phyloP scores from a whole-genome alignment of 23 tunicate genomes.

The Trididemnum miniatum region DNA sequence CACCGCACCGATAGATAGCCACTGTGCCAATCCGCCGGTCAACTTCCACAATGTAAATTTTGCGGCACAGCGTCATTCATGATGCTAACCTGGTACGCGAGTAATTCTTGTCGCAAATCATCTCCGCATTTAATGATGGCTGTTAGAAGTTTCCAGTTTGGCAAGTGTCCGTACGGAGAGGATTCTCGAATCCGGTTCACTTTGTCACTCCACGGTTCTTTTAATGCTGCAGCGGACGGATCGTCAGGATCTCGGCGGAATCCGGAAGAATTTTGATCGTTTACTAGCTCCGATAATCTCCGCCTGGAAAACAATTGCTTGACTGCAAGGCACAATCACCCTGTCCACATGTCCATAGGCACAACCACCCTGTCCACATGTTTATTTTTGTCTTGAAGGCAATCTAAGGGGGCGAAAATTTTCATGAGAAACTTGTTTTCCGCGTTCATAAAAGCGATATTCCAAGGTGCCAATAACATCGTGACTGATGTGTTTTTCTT shows the following conservation, averaged over 20 bases:
- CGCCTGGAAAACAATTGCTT: constrained; percentile 39
- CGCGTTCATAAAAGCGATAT: no score
- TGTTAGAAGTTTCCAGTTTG: constrained; percentile 89
- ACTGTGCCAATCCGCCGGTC: no score
- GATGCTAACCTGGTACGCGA: constrained; percentile 99
- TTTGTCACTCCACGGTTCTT: constrained; percentile 93
- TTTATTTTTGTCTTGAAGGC: no score
- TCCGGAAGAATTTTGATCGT: constrained; percentile 39
- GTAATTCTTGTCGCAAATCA: constrained; percentile 89
- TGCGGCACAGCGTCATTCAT: no score
- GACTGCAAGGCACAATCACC: background rate
- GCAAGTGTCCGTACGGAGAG: constrained; percentile 96
- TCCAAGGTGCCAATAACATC: no score
- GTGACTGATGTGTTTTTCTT: no score
- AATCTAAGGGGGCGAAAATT: no score
- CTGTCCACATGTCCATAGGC: no score
- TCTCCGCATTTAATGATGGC: constrained; percentile 99
- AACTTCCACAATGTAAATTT: no score
- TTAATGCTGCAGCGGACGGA: constrained; percentile 97
- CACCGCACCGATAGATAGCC: no score
- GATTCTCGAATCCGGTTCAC: constrained; percentile 86
- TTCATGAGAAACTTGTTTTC: no score
- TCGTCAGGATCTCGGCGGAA: constrained; percentile 97
- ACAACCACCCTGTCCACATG: no score
- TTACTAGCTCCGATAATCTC: constrained; percentile 47